Conservation (phyloP, 1,140 invertebrate genomes). For the Drosophila rhopaloa region DNA sequence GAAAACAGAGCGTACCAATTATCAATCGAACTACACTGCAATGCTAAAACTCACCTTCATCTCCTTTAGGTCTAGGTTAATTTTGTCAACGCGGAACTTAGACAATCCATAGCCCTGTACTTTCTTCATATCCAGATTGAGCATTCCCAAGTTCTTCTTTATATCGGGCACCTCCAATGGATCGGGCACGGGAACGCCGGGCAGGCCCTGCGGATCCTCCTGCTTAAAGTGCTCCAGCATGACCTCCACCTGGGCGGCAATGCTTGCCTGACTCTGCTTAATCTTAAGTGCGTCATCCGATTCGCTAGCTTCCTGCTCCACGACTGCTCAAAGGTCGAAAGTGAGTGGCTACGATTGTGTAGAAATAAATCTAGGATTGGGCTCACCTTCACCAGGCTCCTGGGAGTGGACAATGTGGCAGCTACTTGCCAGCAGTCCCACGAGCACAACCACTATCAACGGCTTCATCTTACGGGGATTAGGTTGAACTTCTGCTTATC, state of each 20-base stretch:
- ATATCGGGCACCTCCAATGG: slow-evolving; percentile 92
- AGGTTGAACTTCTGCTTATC: slow-evolving; percentile 37
- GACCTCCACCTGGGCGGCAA: slow-evolving; percentile 89
- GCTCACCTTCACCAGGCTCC: slow-evolving; percentile 56
- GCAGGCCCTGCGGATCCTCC: slow-evolving; percentile 91
- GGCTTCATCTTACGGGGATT: slow-evolving; percentile 54
- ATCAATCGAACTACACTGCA: neutral
- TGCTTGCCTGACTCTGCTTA: slow-evolving; percentile 86
- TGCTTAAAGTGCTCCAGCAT: slow-evolving; percentile 93
- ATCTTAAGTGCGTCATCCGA: slow-evolving; percentile 69
- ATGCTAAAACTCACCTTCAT: slow-evolving; percentile 86
- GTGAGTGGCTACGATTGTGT: neutral
- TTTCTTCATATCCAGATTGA: slow-evolving; percentile 89
- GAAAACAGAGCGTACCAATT: slow-evolving; percentile 2
- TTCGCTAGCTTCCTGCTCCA: slow-evolving; percentile 30
- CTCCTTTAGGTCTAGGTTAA: slow-evolving; percentile 88
- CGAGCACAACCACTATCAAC: slow-evolving; percentile 41
- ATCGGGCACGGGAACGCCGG: slow-evolving; percentile 90
- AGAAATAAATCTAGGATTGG: neutral
- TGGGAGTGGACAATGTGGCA: slow-evolving; percentile 18
- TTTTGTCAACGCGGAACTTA: slow-evolving; percentile 90
- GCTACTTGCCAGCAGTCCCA: slow-evolving; percentile 35
- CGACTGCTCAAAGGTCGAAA: slow-evolving; percentile 53
- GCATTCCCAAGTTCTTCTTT: slow-evolving; percentile 89
- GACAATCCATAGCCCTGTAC: slow-evolving; percentile 90